phyloP scores from a whole-genome alignment of 2,113 vertebrate species.

The Centropus bengalensis region DNA sequence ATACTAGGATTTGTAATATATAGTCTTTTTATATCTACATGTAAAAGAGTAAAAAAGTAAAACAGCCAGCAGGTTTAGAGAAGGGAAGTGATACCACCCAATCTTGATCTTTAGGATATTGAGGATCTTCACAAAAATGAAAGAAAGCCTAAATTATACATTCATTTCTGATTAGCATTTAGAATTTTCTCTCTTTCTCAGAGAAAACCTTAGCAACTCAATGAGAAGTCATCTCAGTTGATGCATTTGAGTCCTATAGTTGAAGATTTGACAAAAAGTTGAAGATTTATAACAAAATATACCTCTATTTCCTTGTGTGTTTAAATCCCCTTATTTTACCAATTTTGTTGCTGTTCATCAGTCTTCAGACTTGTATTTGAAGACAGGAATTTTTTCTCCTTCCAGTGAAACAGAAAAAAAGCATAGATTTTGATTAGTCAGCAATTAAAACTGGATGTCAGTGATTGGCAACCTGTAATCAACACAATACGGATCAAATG shows the following conservation, averaged over 20 bases:
- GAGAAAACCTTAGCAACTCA: background rate
- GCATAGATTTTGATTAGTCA: background rate
- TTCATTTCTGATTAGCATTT: background rate
- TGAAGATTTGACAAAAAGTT: background rate
- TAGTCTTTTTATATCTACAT: background rate
- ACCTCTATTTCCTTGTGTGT: background rate
- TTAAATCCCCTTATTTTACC: background rate
- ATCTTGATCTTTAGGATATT: background rate
- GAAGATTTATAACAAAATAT: background rate
- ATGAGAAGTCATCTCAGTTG: background rate
- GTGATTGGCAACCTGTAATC: background rate
- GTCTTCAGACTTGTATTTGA: background rate
- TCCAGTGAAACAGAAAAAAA: background rate
- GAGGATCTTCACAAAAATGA: background rate
- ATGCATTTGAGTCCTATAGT: background rate
- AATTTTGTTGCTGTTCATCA: background rate
- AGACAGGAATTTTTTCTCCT: background rate
- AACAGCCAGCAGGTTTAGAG: background rate
- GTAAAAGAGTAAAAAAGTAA: background rate
- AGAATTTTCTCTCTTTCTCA: background rate
- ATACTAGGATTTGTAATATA: fast-evolving
- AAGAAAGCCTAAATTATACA: background rate
- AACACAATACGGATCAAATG: background rate
- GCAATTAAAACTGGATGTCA: background rate
- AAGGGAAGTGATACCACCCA: background rate